These are phyloP conservation scores for Glaucomys volans DNA, from an alignment of 2,113 vertebrate species.

Conservation along the genomic window DNA sequence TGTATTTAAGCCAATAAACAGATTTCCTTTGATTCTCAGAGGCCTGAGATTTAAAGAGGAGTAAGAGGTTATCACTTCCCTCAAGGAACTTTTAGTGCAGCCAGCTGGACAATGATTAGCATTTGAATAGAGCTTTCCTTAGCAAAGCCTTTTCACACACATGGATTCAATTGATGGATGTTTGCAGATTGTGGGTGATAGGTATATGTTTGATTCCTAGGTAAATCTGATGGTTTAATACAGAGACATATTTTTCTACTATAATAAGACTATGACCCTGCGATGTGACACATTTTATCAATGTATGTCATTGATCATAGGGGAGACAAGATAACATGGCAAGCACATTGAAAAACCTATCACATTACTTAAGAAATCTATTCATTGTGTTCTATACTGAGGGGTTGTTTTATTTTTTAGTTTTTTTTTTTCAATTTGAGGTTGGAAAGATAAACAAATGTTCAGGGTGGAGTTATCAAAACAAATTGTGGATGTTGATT, in stretches of 20 bases:
- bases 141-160: not conserved
- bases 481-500: slow-evolving; percentile 47
- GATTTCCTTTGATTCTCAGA: slow-evolving; percentile 14
- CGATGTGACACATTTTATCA: not conserved
- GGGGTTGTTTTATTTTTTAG: not conserved
- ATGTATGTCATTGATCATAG: not conserved
- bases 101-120: not conserved
- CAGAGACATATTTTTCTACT: slow-evolving; percentile 23
- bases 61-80: slow-evolving; percentile 12
- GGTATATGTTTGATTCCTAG: slow-evolving; percentile 29
- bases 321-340: not conserved
- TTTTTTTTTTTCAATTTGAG: not conserved
- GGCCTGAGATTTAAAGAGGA: not conserved
- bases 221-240: slow-evolving; percentile 16
- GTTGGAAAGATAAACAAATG: slow-evolving; percentile 31
- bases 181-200: slow-evolving; percentile 12
- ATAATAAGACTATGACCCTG: not conserved
- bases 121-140: slow-evolving; percentile 53
- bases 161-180: not conserved
- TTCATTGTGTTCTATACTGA: not conserved
- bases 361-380: not conserved
- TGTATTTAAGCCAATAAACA: not conserved
- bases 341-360: not conserved
- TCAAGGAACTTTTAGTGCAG: not conserved
- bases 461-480: not conserved